Evolutionary conservation across 2,888 invertebrate genomes (phyloP), one percentile per base, ranked within the genome.

Genomic region (Torymus auratus): DNA sequence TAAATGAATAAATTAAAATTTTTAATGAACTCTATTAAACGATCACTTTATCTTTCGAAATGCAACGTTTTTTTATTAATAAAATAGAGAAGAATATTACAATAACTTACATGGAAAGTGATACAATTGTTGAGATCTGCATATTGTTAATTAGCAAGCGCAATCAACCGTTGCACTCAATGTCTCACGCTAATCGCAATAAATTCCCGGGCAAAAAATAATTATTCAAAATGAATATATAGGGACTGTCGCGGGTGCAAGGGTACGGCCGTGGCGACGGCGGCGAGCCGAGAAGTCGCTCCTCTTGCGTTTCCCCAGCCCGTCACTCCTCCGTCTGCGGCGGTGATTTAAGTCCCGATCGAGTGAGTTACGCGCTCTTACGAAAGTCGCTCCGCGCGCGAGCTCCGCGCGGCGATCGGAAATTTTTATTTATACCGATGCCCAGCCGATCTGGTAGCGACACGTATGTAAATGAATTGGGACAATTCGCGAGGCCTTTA

Each of bases 341-440:
- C 56, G 52, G 64, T 82, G 79, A 82, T 82, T 82, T 82, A 82
- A 65, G 56, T 76, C 78, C 70, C 72, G 72, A 72, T 68, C 78
- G 68, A 82, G 78, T 79, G 82, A 82, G 82, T 79, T 82, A 82
- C 82, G 81, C 74, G 74, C 70, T 71, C 75, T 73, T 60, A 56
- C 69, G 78, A 81, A 77, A 77, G 68, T 73, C 62, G 50, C 60
- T 52, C 58, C 52, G 50, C 15, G 23, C 28, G 28, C 28, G 28
- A 3, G 14, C 23, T 2, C 13, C 17, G 23, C 52, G 71, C 58
- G 61, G 5, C 58, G 68, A 76, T 70, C 70, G 52, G 17, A 67
- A 77, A 74, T 81, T 81, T 81, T 78, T 73, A 73, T 69, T 69
- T 73, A 77, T 72, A 50, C 52, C 68, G 15, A 56, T 61, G 17